Evolutionary conservation across 2,113 vertebrate genomes (phyloP), one percentile per base, ranked within the genome.

Genomic region (Oncorhynchus mykiss): DNA sequence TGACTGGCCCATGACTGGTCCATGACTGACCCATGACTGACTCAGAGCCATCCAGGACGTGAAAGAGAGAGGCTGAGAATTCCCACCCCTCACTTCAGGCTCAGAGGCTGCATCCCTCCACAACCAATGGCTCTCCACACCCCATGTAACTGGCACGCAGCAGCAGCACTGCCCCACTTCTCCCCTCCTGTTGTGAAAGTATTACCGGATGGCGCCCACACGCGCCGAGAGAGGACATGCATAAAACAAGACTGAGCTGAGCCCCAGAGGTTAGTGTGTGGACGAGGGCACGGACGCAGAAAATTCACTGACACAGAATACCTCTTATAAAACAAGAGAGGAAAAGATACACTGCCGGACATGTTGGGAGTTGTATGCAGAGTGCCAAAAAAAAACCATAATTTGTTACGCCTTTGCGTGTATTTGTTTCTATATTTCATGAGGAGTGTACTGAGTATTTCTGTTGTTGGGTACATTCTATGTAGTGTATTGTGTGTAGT

Each of bases 231-330:
- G 74, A 86, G 76, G 81, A 82, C 86, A 85, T 88, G 75, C 80
- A 88, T 88, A 78, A 89, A 89, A 87, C 82, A 89, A 82, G 81
- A 76, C 86, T 78, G 75, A 6, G 75, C 85, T 76, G 75, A 6
- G 70, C 85, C 80, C 84, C 71, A 70, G 82, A 77, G 86, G 86
- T 84, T 77, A 77, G 78, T 83, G 81, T 82, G 86, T 71, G 83
- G 82, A 81, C 8, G 72, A 78, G 84, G 29, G 82, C 86, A 89
- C 67, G 81, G 80, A 70, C 69, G 84, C 84, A 82, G 84, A 87
- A 85, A 81, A 87, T 85, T 67, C 76, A 85, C 72, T 85, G 86
- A 88, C 87, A 87, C 79, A 89, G 79, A 89, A 88, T 86, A 78
- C 70, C 81, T 89, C 79, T 87, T 77, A 88, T 39, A 70, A 78